Evolutionary conservation across 2,113 vertebrate genomes (phyloP).

Genomic region (Phalacrocorax carbo): DNA sequence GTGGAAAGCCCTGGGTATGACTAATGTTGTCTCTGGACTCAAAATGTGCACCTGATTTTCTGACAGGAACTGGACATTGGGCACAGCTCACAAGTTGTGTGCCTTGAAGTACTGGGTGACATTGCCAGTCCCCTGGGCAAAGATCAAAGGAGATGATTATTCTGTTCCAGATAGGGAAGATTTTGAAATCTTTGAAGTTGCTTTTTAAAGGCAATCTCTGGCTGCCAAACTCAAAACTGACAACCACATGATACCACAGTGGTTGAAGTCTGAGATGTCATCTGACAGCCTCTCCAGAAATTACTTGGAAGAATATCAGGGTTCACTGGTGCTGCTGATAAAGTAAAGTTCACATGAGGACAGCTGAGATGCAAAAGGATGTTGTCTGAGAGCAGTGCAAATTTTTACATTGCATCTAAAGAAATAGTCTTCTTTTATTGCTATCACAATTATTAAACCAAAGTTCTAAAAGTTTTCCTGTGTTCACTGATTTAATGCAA

Average conservation of each 20-base stretch:
- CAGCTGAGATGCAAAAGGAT: background rate
- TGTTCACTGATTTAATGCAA: background rate
- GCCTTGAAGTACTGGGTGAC: background rate
- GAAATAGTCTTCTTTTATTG: background rate
- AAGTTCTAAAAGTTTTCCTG: background rate
- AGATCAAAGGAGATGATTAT: background rate
- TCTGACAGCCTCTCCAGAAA: background rate
- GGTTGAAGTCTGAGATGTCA: background rate
- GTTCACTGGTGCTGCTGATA: background rate
- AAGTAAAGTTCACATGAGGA: background rate
- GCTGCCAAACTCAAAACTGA: background rate
- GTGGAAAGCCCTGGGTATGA: background rate
- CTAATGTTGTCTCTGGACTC: background rate
- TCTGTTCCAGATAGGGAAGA: background rate
- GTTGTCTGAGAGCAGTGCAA: background rate
- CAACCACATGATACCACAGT: background rate
- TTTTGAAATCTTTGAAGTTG: background rate
- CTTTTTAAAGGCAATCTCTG: background rate
- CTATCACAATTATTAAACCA: background rate
- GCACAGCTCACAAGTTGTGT: background rate
- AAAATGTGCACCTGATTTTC: background rate
- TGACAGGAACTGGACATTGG: background rate
- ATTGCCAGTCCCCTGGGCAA: background rate
- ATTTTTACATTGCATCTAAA: background rate
- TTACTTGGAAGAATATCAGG: background rate